These are phyloP conservation scores for Leptopilina myrica DNA, from an alignment of 2,888 invertebrate genomes.

Conservation along the genomic window DNA sequence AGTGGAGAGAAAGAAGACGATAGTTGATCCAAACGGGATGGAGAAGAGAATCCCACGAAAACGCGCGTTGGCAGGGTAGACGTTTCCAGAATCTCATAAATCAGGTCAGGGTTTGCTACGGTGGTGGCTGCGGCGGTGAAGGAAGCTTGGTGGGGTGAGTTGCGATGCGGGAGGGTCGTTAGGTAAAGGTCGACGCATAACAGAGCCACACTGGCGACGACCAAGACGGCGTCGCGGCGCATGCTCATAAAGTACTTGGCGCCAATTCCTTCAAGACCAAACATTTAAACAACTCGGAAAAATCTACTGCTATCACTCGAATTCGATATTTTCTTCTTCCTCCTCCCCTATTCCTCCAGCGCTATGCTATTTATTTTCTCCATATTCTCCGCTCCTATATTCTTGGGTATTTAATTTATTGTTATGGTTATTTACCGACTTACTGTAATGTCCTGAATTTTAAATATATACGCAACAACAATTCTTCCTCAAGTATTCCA, in stretches of 20 bases:
- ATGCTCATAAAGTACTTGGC: conserved; percentile 70
- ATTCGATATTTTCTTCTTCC: conserved; percentile 40
- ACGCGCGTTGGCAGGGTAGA: conserved; percentile 72
- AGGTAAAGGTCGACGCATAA: conserved; percentile 75
- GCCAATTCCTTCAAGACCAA: conserved; percentile 68
- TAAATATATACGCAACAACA: too few species aligned
- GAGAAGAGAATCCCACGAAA: conserved; percentile 61
- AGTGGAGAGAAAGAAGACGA: conserved; percentile 28
- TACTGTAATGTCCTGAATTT: too few species aligned
- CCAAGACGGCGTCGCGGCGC: conserved; percentile 61
- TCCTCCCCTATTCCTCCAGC: conserved; percentile 1
- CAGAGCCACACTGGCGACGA: conserved; percentile 65
- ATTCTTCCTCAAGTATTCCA: too few species aligned
- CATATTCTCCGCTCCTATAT: neutral
- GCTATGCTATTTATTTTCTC: conserved; percentile 7
- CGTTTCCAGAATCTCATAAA: conserved; percentile 82
- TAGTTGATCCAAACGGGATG: conserved; percentile 43
- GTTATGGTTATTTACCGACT: too few species aligned
- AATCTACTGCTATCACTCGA: conserved; percentile 49
- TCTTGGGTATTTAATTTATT: neutral
- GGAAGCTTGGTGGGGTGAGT: conserved; percentile 63
- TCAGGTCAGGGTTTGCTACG: conserved; percentile 78
- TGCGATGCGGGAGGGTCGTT: conserved; percentile 65
- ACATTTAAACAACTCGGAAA: conserved; percentile 43
- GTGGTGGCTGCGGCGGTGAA: conserved; percentile 68